Base-by-base conservation (phyloP, 2,888 invertebrate species). In the Plusia festucae region DNA sequence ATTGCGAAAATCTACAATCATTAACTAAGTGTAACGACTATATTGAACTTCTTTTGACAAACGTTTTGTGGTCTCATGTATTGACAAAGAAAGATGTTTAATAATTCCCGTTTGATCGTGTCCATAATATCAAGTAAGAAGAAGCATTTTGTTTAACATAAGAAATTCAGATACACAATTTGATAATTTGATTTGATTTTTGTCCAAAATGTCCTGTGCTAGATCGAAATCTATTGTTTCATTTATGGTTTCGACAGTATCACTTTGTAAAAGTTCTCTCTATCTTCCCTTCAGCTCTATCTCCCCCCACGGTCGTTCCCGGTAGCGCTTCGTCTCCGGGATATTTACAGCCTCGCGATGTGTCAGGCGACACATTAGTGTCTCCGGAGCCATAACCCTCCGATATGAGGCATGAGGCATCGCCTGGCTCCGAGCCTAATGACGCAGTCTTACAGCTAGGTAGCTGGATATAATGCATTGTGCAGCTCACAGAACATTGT, bases 371-470 rank as follows among this genome's bases (percentile, higher is more conserved):
- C 73, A 73, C 78, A 65, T 77, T 79, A 77, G 34, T 73, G 78
- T 65, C 70, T 68, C 70, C 70, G 59, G 70, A 7, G 64, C 58
- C 61, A 49, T 61, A 51, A 46, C 70, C n/a, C 62, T 40, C 18
- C 61, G 62, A 79, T 70, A 61, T 73, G 80, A 70, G 9, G 62
- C 27, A 73, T 65, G 40, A 62, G 34, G 49, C 16, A 20, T 40
- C 13, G 4, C 61, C 80, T 78, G 78, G 78, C 78, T 64, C 56
- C 11, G 40, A 22, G 73, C 78, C 78, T 78, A 78, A 78, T 79
- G 62, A 68, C 74, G 52, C 15, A 7, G 15, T 63, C 68, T 54
- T 58, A 57, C 27, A 11, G 51, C 15, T 4, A 56, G 20, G 9
- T 20, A 20, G 9, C 11, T 46, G 46, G 18, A 4, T 8, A 2